Conservation (phyloP, 2,113 vertebrate genomes). For the Apus apus region DNA sequence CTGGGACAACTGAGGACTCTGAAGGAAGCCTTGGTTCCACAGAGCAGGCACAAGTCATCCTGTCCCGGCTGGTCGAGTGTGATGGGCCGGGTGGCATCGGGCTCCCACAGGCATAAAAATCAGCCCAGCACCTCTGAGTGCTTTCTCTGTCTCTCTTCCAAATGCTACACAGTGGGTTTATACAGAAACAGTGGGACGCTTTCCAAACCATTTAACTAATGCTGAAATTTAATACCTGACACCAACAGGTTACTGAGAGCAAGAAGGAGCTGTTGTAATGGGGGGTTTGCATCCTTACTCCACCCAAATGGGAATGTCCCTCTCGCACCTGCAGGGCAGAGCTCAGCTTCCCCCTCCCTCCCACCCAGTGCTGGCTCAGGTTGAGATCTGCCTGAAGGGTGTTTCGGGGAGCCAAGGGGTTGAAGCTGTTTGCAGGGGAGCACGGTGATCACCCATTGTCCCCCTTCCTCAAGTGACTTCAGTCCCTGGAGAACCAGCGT, state of each 20-base stretch:
- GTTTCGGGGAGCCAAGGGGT: background rate
- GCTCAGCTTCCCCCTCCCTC: background rate
- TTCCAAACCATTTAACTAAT: slow-evolving; percentile 64
- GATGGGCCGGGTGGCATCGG: background rate
- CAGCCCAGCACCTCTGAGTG: slow-evolving; percentile 1
- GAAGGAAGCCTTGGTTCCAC: background rate
- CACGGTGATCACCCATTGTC: accelerated
- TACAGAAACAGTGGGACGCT: slow-evolving; percentile 47
- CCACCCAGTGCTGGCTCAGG: accelerated
- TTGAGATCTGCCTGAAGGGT: background rate
- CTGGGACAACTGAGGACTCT: background rate
- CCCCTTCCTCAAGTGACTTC: background rate
- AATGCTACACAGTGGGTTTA: slow-evolving; percentile 47
- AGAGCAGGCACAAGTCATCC: background rate
- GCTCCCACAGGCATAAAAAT: background rate
- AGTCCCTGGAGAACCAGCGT: background rate
- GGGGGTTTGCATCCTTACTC: background rate
- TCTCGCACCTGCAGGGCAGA: accelerated
- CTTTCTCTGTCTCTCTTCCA: slow-evolving; percentile 55
- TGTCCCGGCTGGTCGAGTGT: accelerated
- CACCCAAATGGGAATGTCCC: background rate
- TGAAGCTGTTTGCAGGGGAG: background rate
- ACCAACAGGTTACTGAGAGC: slow-evolving; percentile 35
- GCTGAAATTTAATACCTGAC: slow-evolving; percentile 41
- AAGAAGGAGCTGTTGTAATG: slow-evolving; percentile 14